Percentiles rank a stretch among this genome's conserved stretches.
Evolutionary conservation across 2,113 vertebrate genomes (phyloP).

Genomic region (Megaleporinus macrocephalus): DNA sequence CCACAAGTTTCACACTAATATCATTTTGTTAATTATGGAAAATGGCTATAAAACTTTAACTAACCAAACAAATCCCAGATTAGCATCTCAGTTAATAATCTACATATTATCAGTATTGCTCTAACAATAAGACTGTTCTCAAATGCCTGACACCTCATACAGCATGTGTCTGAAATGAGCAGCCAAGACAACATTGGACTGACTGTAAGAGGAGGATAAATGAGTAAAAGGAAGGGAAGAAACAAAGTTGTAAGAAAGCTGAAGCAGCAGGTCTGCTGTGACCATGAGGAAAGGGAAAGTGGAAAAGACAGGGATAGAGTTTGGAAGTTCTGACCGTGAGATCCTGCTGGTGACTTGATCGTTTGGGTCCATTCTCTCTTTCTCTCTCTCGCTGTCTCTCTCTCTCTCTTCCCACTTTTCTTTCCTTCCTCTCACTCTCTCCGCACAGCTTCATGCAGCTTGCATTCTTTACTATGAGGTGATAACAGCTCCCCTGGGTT

Average conservation of each 20-base stretch:
- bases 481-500: constrained; percentile 63
- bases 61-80: not conserved
- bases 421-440: constrained; percentile 19
- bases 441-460: constrained; percentile 56
- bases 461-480: constrained; percentile 74
- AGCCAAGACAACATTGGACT: not conserved
- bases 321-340: constrained; percentile 43
- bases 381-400: no score
- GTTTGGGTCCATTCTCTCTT: constrained; percentile 44
- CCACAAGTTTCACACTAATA: not conserved
- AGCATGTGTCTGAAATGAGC: not conserved
- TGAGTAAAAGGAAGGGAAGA: not conserved
- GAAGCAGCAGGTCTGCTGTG: not conserved
- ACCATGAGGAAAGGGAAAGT: constrained; percentile 11
- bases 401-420: no score
- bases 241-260: not conserved
- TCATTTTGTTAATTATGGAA: not conserved
- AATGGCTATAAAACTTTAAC: not conserved
- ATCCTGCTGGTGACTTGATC: constrained; percentile 30
- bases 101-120: not conserved
- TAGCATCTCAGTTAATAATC: not conserved
- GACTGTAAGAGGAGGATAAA: not conserved
- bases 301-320: constrained; percentile 29
- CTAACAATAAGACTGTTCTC: not conserved
- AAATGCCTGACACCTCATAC: not conserved